Evolutionary conservation across 2,888 invertebrate species (phyloP), one percentile per base, ranked within the genome.

Genomic region (Chaitophorus viminalis): DNA sequence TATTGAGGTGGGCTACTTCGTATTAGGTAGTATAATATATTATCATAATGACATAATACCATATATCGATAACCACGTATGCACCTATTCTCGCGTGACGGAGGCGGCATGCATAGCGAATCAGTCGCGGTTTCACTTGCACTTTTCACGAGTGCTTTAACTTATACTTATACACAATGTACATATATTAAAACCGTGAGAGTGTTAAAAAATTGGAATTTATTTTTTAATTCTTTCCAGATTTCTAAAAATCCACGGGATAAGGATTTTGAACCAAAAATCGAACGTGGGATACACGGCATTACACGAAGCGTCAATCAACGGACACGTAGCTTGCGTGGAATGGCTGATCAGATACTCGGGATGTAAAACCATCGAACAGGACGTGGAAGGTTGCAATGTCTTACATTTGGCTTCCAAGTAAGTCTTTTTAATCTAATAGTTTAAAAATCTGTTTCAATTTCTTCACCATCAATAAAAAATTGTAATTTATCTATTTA

Each of bases 321-420:
- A 89, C 36, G 90, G 90, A 3, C 89, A 89, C 60, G 82, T 90
- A 17, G 70, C 83, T 21, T 89, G 89, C 25, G 82, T 90, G 21
- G 87, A 87, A 76, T 90, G 90, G 89, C 82, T 90, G 83, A 84
- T 89, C 39, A 84, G 88, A 74, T 85, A 89, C 85, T 89, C 90
- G 36, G 79, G 82, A 52, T 89, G 89, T 75, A 86, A 83, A 31
- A 78, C 89, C 5, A 70, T 77, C 29, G 89, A 89, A 88, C 82
- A 54, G 33, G 90, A 90, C 84, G 54, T 83, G 72, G 89, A 90
- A 46, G 90, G 90, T 25, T 90, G 90, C 89, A 89, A 89, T 36
- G 89, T 84, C 36, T 89, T 90, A 78, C 90, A 90, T 76, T 79
- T 90, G 25, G 90, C 90, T 5, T 90, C 90, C 33, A 89, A 89